These are phyloP conservation scores for Anthopleura sola DNA, from an alignment of 64 coral and sea anemone genomes.

Conservation along the genomic window DNA sequence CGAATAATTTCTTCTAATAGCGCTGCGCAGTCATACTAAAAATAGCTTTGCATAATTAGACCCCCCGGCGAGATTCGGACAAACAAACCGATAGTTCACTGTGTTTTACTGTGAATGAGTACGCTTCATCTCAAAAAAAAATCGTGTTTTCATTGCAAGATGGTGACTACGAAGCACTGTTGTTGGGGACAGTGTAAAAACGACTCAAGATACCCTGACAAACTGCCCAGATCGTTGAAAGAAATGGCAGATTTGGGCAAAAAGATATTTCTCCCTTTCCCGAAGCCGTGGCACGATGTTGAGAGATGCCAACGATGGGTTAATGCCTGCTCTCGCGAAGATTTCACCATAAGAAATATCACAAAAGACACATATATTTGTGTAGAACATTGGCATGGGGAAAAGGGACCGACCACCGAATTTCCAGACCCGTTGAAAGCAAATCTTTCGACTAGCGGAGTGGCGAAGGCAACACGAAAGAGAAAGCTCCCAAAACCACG, in stretches of 20 bases:
- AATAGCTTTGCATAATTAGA: constrained; percentile 9
- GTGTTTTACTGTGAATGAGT: neutral
- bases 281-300: constrained; percentile 25
- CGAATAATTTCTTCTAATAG: no score
- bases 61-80: constrained; percentile 14
- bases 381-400: no score
- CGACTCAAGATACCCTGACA: no score
- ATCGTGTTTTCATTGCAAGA: neutral
- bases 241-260: constrained; percentile 25
- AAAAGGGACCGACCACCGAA: no score
- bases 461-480: constrained; percentile 28
- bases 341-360: no score
- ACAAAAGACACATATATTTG: no score
- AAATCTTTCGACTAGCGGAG: no score
- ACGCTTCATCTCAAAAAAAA: neutral
- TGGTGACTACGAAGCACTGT: no score
- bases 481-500: neutral
- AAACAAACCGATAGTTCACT: neutral
- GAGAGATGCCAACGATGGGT: constrained; percentile 35
- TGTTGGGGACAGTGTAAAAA: no score
- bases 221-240: constrained; percentile 42
- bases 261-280: constrained; percentile 47
- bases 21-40: constrained; percentile 12
- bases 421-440: no score
- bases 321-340: no score